Base-by-base conservation (phyloP, 2,888 invertebrate genomes). In the Drosophila mulleri region DNA sequence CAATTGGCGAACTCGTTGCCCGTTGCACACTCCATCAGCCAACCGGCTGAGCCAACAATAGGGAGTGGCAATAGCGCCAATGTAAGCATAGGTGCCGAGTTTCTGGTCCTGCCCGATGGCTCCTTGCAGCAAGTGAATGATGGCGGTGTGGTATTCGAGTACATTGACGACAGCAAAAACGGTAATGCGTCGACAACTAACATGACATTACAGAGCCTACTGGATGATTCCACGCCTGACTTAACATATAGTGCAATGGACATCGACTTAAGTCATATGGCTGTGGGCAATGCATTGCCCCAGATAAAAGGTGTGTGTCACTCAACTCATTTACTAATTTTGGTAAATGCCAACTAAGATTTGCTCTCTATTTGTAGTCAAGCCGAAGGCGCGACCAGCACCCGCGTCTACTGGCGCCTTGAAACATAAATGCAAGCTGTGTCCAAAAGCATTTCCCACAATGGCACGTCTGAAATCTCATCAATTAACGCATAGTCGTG, bases 51-150 rank as follows among this genome's bases (percentile, higher is more conserved):
- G 14, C 41, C 67, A 35, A 35, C 75, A 54, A 44, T 54, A 48
- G 29, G 32, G 1, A 18, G 39, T 16, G 29, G 16, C 26, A 45
- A 56, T 9, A 68, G 62, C 23, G 71, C 47, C 3, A 88, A 90
- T 62, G 41, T 90, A 26, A 89, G 74, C 69, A 76, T 91, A 5
- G 91, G 90, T 26, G 87, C 90, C 20, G 91, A 91, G 61, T 91
- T 84, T 72, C 66, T 91, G 35, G 89, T 91, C 12, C 75, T 91
- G 82, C 80, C 90, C 2, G 91, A 91, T 74, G 92, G 92, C 5
- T 82, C 84, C 0, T 75, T 91, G 44, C 88, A 91, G 63, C 89
- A 90, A 72, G 77, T 91, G 4, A 80, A 86, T 65, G 82, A 87
- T 54, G 84, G 74, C 26, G 82, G 88, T 29, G 91, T 91, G 37